A percentile compares a stretch with the other conserved stretches of the same genome.
Conservation (phyloP, 2,888 invertebrate species). For the Liposcelis brunnea region DNA sequence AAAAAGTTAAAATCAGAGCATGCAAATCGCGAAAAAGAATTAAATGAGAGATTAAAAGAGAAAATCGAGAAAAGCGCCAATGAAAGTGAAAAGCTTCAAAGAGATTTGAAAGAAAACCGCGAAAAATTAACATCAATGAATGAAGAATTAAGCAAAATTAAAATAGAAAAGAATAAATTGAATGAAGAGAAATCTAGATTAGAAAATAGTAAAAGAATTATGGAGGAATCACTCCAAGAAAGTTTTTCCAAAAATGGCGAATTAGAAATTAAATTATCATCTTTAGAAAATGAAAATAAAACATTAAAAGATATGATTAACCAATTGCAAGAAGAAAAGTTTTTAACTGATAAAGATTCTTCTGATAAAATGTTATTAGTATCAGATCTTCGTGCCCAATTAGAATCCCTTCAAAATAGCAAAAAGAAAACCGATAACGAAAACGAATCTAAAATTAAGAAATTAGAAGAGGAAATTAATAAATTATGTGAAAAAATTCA, state of each 20-base stretch:
- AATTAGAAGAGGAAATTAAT: slow-evolving; percentile 6
- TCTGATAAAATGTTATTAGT: too few relatives aligned
- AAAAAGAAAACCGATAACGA: slow-evolving; percentile 11
- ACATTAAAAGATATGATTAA: slow-evolving; percentile 4
- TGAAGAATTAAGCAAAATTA: slow-evolving; percentile 1
- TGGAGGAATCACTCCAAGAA: too few relatives aligned
- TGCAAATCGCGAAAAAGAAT: slow-evolving; percentile 3
- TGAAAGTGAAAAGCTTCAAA: too few relatives aligned
- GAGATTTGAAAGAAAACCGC: neutral
- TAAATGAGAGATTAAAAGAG: too few relatives aligned
- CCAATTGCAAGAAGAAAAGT: slow-evolving; percentile 7
- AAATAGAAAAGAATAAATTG: slow-evolving; percentile 1
- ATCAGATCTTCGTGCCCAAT: neutral
- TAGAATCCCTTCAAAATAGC: slow-evolving; percentile 13
- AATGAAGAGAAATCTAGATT: neutral
- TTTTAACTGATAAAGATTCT: too few relatives aligned
- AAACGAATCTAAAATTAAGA: slow-evolving; percentile 17
- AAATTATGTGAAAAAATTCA: slow-evolving; percentile 12
- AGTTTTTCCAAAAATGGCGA: too few relatives aligned
- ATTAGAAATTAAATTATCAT: too few relatives aligned
- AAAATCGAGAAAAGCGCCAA: too few relatives aligned
- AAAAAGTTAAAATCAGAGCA: too few relatives aligned
- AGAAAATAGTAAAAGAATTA: too few relatives aligned
- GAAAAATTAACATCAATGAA: slow-evolving; percentile 11
- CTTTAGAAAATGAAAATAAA: neutral